These are phyloP conservation scores for Allobates femoralis DNA, from an alignment of 2,797 vertebrate species.

Conservation along the genomic window DNA sequence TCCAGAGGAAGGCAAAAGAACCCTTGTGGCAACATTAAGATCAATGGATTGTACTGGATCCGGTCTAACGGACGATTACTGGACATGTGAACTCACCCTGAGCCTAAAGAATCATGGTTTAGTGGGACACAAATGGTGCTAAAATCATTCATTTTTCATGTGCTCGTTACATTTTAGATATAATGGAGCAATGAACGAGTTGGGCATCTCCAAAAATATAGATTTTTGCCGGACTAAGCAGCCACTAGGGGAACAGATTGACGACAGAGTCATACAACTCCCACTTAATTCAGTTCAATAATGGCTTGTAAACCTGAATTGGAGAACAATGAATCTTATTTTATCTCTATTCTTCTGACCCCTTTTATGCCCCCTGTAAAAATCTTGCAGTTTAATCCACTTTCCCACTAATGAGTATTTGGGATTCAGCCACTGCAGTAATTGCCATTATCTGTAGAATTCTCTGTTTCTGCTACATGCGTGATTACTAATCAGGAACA, in stretches of 20 bases:
- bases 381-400: not conserved
- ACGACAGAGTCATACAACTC: not conserved
- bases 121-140: too few relatives aligned
- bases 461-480: not conserved
- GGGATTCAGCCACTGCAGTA: not conserved
- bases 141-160: too few relatives aligned
- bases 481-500: slow-evolving; percentile 20
- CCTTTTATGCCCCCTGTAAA: not conserved
- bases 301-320: not conserved
- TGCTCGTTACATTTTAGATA: too few relatives aligned
- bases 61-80: too few relatives aligned
- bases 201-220: not conserved
- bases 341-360: not conserved
- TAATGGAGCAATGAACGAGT: too few relatives aligned
- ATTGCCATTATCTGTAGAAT: slow-evolving; percentile 14
- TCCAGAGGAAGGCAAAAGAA: too few relatives aligned
- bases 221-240: not conserved
- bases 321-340: not conserved
- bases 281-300: not conserved
- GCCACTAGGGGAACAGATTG: not conserved
- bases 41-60: too few relatives aligned
- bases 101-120: too few relatives aligned
- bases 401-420: slow-evolving; percentile 5
- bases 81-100: too few relatives aligned
- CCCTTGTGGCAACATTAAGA: too few relatives aligned